phyloP scores from a whole-genome alignment of 2,113 vertebrate species.

The Erythrocercus mccallii region DNA sequence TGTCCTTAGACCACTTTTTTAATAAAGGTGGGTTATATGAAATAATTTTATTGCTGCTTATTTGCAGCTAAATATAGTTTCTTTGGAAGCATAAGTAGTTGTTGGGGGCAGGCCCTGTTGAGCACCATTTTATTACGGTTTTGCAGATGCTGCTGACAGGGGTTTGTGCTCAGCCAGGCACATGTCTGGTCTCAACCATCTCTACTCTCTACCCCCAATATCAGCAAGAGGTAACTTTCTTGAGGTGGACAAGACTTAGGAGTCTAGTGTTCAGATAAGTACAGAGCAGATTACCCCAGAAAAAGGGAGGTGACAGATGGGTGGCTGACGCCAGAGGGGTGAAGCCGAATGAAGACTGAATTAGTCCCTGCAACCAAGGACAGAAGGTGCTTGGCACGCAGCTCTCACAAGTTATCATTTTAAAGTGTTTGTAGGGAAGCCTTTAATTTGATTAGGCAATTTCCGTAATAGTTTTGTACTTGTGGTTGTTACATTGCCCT shows the following conservation, averaged over 20 bases:
- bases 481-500: background rate
- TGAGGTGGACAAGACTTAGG: background rate
- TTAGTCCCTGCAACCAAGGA: background rate
- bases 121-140: background rate
- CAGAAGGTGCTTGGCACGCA: background rate
- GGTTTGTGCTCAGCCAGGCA: background rate
- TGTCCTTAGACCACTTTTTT: background rate
- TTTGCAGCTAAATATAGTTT: background rate
- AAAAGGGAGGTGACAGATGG: background rate
- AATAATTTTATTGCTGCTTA: background rate
- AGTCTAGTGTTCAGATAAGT: background rate
- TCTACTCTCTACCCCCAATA: background rate
- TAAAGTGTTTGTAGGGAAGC: background rate
- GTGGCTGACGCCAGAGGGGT: background rate
- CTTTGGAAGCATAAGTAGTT: background rate
- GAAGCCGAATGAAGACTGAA: background rate
- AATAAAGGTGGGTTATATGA: background rate
- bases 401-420: background rate
- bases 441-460: background rate
- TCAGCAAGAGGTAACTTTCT: background rate
- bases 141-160: accelerated
- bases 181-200: background rate
- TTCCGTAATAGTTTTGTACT: background rate
- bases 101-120: no score
- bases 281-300: background rate